A percentile compares a stretch with the other conserved stretches of the same genome.
Conservation (phyloP, 2,113 vertebrate species). For the Myanophis thanlyinensis region DNA sequence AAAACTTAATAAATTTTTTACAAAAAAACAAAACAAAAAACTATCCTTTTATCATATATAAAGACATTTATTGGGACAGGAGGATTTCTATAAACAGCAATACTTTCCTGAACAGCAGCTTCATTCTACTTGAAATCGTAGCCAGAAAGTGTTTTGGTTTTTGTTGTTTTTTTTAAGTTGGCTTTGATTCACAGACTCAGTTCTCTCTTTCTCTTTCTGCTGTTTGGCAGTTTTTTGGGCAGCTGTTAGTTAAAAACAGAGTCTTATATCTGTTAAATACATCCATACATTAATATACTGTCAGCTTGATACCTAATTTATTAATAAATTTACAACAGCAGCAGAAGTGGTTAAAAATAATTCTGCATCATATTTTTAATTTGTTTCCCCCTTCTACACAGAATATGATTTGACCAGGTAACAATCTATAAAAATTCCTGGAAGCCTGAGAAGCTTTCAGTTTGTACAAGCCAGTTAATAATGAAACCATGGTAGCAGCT, state of each 20-base stretch:
- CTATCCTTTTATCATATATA: background rate
- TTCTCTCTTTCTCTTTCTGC: background rate
- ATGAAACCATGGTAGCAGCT: slow-evolving; percentile 12
- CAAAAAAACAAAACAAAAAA: too few relatives aligned
- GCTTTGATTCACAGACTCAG: background rate
- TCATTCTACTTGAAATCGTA: background rate
- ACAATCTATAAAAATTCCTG: slow-evolving; percentile 46
- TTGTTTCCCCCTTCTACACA: slow-evolving; percentile 45
- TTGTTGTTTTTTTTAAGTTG: background rate
- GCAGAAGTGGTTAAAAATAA: slow-evolving; percentile 38
- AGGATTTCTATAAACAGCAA: background rate
- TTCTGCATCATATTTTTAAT: slow-evolving; percentile 34
- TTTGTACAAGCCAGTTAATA: slow-evolving; percentile 43
- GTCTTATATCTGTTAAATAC: background rate
- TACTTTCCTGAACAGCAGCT: background rate
- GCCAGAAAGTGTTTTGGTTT: background rate
- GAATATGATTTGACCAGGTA: slow-evolving; percentile 10
- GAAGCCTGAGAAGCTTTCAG: slow-evolving; percentile 44
- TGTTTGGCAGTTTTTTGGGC: background rate
- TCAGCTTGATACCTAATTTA: slow-evolving; percentile 9
- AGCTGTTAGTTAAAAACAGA: background rate
- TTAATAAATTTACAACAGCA: slow-evolving; percentile 32
- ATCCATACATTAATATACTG: background rate
- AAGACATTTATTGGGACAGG: background rate
- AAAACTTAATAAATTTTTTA: too few relatives aligned